Evolutionary conservation across 2,888 invertebrate genomes (phyloP).

Genomic region (Morpho helenor): DNA sequence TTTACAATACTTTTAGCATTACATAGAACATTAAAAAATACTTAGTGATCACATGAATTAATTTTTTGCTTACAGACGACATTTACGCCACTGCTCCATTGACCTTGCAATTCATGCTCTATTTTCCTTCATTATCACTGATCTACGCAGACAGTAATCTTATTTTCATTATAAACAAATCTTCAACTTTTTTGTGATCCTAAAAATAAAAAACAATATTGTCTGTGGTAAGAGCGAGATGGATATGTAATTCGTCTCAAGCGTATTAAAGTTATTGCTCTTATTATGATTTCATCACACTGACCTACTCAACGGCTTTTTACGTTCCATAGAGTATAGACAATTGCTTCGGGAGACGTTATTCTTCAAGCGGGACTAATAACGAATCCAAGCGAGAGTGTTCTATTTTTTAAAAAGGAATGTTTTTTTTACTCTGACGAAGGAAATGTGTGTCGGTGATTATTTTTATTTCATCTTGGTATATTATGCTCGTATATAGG

Average conservation of each 20-base stretch:
- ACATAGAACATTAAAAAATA: no score
- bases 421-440: constrained; percentile 14
- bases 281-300: constrained; percentile 16
- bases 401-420: constrained; percentile 4
- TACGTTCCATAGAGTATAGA: constrained; percentile 23
- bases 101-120: not conserved
- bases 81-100: no score
- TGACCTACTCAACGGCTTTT: constrained; percentile 19
- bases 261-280: constrained; percentile 13
- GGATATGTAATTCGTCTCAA: not conserved
- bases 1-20: no score
- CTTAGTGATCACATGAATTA: no score
- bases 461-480: not conserved
- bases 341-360: constrained; percentile 15
- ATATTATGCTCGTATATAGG: no score
- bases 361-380: constrained; percentile 18
- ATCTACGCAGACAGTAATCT: constrained; percentile 2
- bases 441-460: constrained; percentile 11
- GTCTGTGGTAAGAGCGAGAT: constrained; percentile 5
- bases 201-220: constrained; percentile 8
- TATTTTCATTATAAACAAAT: constrained; percentile 11
- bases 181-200: constrained; percentile 5
- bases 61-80: no score
- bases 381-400: constrained; percentile 20
- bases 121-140: constrained; percentile 2